These are phyloP conservation scores for Cercopithecus petaurista DNA, from an alignment of 2,797 vertebrate species.

Conservation along the genomic window DNA sequence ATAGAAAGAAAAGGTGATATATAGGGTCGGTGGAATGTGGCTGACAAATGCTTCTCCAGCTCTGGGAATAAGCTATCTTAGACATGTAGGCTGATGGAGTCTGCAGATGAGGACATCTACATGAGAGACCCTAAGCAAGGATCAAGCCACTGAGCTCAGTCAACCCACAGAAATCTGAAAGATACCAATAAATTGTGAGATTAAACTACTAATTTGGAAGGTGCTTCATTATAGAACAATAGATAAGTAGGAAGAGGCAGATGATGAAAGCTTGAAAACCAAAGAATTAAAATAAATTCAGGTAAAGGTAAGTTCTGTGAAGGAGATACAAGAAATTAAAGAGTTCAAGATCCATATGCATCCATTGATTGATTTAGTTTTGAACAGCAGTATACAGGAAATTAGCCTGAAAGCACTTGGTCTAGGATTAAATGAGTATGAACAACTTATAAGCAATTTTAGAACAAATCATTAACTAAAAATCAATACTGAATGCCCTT, in stretches of 20 bases:
- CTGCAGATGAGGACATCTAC: not conserved
- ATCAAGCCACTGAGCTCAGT: not conserved
- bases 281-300: slow-evolving; percentile 9
- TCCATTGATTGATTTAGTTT: not conserved
- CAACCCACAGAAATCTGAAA: not conserved
- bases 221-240: not conserved
- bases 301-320: not conserved
- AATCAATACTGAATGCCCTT: not conserved
- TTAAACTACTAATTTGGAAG: not conserved
- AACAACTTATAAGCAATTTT: not conserved
- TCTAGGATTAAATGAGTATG: not conserved
- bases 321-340: not conserved
- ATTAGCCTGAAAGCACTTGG: not conserved
- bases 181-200: not conserved
- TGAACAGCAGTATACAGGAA: not conserved
- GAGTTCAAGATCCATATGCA: not conserved
- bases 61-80: not conserved
- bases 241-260: not conserved
- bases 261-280: not conserved
- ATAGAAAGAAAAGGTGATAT: not conserved
- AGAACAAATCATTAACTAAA: not conserved
- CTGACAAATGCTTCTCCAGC: not conserved
- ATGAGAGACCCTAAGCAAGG: not conserved
- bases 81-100: not conserved
- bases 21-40: not conserved